Percentiles rank a stretch among this genome's conserved stretches.
Conservation (phyloP, 2,888 invertebrate genomes). For the Thelaira solivaga region DNA sequence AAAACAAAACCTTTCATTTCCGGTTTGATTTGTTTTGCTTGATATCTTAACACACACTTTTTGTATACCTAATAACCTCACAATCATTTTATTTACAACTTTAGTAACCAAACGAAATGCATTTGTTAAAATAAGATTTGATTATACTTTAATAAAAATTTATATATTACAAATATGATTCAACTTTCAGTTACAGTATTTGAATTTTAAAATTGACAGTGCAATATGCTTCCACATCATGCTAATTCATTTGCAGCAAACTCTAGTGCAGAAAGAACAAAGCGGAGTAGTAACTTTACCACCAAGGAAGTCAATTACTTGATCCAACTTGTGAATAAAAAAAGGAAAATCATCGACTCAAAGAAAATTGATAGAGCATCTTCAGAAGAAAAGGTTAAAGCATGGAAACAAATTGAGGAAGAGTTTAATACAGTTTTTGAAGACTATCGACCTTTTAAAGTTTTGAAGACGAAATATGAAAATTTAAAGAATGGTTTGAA, state of each 20-base stretch:
- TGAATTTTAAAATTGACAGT: conserved; percentile 24
- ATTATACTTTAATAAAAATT: neutral
- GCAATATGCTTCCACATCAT: conserved; percentile 7
- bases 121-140: conserved; percentile 48
- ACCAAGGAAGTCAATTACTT: conserved; percentile 37
- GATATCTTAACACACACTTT: too few relatives aligned
- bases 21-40: too few relatives aligned
- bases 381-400: conserved; percentile 42
- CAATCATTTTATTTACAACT: neutral
- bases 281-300: conserved; percentile 43
- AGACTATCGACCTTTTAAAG: conserved; percentile 31
- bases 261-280: conserved; percentile 2
- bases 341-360: conserved; percentile 36
- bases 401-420: conserved; percentile 45
- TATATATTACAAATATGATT: neutral
- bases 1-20: too few relatives aligned
- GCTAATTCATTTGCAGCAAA: neutral
- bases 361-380: conserved; percentile 37
- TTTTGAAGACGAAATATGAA: conserved; percentile 46
- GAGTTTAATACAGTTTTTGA: conserved; percentile 44
- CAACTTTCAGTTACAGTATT: conserved; percentile 35
- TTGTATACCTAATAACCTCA: neutral
- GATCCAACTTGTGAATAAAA: conserved; percentile 28
- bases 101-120: neutral
- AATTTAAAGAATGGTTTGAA: conserved; percentile 39